Conservation (phyloP, 2,888 invertebrate genomes). For the Dryadula phaetusa region DNA sequence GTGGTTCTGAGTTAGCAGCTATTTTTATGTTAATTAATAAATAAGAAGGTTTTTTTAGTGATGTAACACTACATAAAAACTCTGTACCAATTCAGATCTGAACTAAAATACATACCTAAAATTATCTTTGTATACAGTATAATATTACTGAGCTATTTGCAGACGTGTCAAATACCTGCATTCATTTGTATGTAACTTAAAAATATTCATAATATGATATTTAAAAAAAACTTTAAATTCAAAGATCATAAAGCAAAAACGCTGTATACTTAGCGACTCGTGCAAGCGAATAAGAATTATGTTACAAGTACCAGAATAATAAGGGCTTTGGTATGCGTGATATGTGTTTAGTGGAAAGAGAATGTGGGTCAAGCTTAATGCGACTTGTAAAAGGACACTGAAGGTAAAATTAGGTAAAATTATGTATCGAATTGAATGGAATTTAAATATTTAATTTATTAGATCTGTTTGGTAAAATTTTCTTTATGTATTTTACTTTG, state of each 20-base stretch:
- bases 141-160: background rate
- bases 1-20: too few relatives aligned
- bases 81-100: too few relatives aligned
- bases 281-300: constrained; percentile 28
- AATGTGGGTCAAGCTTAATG: constrained; percentile 59
- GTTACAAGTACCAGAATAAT: constrained; percentile 42
- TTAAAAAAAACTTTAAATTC: constrained; percentile 25
- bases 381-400: constrained; percentile 6
- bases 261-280: constrained; percentile 53
- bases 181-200: constrained; percentile 32
- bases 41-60: too few relatives aligned
- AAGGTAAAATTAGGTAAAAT: constrained; percentile 17
- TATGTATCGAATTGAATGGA: background rate
- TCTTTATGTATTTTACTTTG: background rate
- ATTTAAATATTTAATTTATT: constrained; percentile 2
- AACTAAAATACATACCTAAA: too few relatives aligned
- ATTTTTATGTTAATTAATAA: too few relatives aligned
- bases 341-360: constrained; percentile 50
- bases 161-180: background rate
- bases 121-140: too few relatives aligned
- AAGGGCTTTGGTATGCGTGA: constrained; percentile 56
- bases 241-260: constrained; percentile 43
- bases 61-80: too few relatives aligned
- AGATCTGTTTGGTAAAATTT: background rate
- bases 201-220: constrained; percentile 42